Conservation (phyloP, 2,888 invertebrate species). For the Uropetala carovei region DNA sequence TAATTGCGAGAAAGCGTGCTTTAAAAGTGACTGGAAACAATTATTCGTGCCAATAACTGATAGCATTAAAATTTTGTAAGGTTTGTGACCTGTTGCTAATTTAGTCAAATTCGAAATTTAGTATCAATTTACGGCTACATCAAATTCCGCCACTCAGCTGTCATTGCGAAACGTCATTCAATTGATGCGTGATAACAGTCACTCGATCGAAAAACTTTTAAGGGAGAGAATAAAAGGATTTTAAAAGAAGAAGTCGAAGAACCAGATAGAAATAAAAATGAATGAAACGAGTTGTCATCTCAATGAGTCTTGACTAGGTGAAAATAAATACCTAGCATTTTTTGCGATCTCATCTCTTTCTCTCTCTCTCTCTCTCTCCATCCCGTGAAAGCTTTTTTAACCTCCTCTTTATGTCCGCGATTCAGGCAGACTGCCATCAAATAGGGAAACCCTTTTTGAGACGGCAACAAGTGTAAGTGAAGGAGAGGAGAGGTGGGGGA, state of each 20-base stretch:
- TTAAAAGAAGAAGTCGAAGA: neutral
- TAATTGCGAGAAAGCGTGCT: too few species aligned
- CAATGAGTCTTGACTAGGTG: neutral
- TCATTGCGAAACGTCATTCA: neutral
- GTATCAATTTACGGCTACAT: too few species aligned
- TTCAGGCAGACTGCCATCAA: conserved; percentile 28
- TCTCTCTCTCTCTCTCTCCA: neutral
- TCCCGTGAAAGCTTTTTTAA: neutral
- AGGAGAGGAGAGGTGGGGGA: neutral
- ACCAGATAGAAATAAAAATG: neutral
- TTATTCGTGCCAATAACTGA: too few species aligned
- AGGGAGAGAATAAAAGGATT: neutral
- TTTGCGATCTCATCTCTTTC: neutral
- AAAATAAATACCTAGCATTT: neutral
- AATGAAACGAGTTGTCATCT: neutral
- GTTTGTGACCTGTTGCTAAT: too few species aligned
- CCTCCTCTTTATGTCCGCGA: neutral
- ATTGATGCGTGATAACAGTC: neutral
- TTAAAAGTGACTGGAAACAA: too few species aligned
- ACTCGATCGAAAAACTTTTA: neutral
- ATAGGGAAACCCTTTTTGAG: conserved; percentile 18
- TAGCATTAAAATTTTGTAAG: too few species aligned
- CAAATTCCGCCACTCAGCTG: too few species aligned
- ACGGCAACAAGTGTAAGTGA: conserved; percentile 32
- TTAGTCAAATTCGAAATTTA: too few species aligned